These are phyloP conservation scores for Zeugodacus cucurbitae DNA, from an alignment of 1,140 invertebrate species.

Conservation along the genomic window DNA sequence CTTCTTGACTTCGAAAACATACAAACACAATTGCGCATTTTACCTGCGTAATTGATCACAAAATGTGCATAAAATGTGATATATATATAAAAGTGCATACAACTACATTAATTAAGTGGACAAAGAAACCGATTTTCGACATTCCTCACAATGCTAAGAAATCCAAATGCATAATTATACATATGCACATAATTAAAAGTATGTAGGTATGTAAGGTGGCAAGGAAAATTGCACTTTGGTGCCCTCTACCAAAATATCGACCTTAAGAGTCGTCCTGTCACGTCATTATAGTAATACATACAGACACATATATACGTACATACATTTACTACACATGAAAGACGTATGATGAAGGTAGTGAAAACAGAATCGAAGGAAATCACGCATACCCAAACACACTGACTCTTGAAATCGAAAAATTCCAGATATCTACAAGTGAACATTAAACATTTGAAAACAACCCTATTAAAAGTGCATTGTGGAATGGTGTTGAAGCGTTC, in stretches of 20 bases:
- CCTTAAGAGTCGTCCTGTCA: background rate
- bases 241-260: background rate
- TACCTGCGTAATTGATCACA: too few relatives aligned
- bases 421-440: slow-evolving; percentile 7
- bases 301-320: background rate
- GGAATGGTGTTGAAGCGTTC: slow-evolving; percentile 6
- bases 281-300: background rate
- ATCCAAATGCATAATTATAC: too few relatives aligned
- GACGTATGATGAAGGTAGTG: background rate
- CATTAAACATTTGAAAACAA: slow-evolving; percentile 2
- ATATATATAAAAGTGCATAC: too few relatives aligned
- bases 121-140: too few relatives aligned
- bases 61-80: too few relatives aligned
- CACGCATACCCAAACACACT: background rate
- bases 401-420: background rate
- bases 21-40: too few relatives aligned
- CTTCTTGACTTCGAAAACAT: too few relatives aligned
- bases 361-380: background rate
- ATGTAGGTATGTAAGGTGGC: background rate
- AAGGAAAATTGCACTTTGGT: background rate
- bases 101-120: too few relatives aligned
- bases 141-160: too few relatives aligned
- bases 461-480: background rate
- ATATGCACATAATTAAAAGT: too few relatives aligned
- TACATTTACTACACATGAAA: background rate